Conservation (phyloP, 2,888 invertebrate species). For the Heliconius ismenius region DNA sequence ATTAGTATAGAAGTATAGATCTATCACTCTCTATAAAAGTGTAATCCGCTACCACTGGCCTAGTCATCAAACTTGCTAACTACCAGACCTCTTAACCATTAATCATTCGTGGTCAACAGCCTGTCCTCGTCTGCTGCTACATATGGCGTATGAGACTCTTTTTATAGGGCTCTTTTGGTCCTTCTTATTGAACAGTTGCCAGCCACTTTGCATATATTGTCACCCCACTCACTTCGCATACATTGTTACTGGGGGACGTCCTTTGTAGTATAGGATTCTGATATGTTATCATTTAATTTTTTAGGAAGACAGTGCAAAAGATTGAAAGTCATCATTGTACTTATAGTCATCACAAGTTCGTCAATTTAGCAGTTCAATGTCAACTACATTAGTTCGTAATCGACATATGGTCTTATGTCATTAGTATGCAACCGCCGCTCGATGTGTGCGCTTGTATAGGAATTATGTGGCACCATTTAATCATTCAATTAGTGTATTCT, state of each 20-base stretch:
- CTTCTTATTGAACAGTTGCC: too few relatives aligned
- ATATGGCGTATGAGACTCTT: not conserved
- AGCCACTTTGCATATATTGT: too few relatives aligned
- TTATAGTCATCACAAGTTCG: not conserved
- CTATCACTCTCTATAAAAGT: too few relatives aligned
- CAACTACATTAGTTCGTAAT: slow-evolving; percentile 5
- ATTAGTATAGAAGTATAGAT: too few relatives aligned
- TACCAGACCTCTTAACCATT: not conserved
- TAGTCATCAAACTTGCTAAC: not conserved
- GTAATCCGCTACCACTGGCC: not conserved
- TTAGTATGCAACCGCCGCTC: slow-evolving; percentile 23
- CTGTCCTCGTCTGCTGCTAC: not conserved
- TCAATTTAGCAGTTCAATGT: slow-evolving; percentile 24
- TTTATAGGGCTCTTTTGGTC: too few relatives aligned
- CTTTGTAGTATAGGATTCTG: not conserved
- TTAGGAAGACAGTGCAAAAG: not conserved
- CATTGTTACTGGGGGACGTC: not conserved
- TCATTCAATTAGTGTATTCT: slow-evolving; percentile 24
- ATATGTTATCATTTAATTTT: not conserved
- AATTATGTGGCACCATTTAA: slow-evolving; percentile 26
- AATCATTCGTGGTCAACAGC: not conserved
- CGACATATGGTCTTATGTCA: slow-evolving; percentile 22
- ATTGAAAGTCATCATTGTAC: too few relatives aligned
- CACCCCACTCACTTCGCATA: not conserved
- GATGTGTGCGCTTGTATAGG: not conserved